These are phyloP conservation scores for Vespertilio murinus DNA, from an alignment of 2,797 vertebrate species.

Conservation along the genomic window DNA sequence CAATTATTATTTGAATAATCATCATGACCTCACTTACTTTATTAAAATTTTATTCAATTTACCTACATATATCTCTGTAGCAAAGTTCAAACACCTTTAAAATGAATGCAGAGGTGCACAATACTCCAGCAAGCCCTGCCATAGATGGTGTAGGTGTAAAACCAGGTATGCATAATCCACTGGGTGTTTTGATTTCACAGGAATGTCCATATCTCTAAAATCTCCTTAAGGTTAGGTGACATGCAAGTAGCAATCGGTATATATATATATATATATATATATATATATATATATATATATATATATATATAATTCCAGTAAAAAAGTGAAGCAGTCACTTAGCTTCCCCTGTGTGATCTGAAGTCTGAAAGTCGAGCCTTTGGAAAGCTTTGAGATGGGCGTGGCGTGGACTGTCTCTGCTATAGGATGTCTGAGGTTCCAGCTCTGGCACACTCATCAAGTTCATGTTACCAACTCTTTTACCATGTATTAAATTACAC, in stretches of 20 bases:
- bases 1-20: not conserved
- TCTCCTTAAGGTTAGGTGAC: not conserved
- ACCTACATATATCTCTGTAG: not conserved
- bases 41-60: not conserved
- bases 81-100: not conserved
- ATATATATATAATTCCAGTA: not conserved
- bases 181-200: not conserved
- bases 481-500: slow-evolving; percentile 47
- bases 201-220: not conserved
- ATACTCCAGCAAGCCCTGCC: not conserved
- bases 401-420: not conserved
- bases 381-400: not conserved
- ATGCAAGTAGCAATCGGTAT: not conserved
- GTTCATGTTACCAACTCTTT: slow-evolving; percentile 51
- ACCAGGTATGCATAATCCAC: not conserved
- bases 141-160: not conserved
- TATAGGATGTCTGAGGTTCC: not conserved
- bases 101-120: not conserved
- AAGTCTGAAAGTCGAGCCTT: not conserved
- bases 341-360: not conserved
- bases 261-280: not conserved
- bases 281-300: no score
- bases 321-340: not conserved
- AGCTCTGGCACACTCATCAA: not conserved
- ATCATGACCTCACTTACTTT: not conserved